Percentiles rank a stretch among this genome's conserved stretches.
Conservation (phyloP, 35 echinoderm and acorn worm species). For the Acanthaster planci region DNA sequence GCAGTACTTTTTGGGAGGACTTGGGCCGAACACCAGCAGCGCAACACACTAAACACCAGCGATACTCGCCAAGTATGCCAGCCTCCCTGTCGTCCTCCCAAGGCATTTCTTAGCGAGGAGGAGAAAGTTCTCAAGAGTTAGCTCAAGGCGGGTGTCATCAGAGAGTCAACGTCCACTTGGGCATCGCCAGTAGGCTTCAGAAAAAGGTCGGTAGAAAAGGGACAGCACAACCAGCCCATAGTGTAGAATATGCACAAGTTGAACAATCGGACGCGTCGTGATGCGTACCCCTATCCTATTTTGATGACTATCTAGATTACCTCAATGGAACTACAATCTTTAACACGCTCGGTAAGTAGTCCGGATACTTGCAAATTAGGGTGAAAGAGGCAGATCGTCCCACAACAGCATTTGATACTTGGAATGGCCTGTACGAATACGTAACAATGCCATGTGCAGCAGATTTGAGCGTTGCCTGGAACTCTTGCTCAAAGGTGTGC, state of each 20-base stretch:
- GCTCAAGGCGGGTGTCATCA: conserved; percentile 50
- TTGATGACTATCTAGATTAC: conserved; percentile 52
- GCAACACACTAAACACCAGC: conserved; percentile 56
- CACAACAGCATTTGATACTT: conserved; percentile 56
- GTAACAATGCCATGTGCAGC: conserved; percentile 44
- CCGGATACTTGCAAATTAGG: conserved; percentile 67
- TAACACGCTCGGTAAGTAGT: conserved; percentile 47
- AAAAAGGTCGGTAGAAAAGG: conserved; percentile 37
- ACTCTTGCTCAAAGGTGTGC: conserved; percentile 54
- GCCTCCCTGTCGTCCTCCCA: conserved; percentile 49
- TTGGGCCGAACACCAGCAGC: conserved; percentile 41
- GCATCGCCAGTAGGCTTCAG: conserved; percentile 20
- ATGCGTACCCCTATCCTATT: conserved; percentile 38
- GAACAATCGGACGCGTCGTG: conserved; percentile 9
- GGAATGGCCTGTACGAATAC: conserved; percentile 54
- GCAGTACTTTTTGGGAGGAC: conserved; percentile 44
- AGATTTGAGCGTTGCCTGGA: conserved; percentile 66
- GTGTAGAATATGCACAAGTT: conserved; percentile 42
- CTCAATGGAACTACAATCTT: conserved; percentile 43
- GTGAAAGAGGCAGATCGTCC: conserved; percentile 43
- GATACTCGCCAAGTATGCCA: conserved; percentile 46
- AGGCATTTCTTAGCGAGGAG: conserved; percentile 44
- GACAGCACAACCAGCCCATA: conserved; percentile 33
- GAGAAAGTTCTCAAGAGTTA: conserved; percentile 39
- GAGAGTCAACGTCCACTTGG: conserved; percentile 34